These are phyloP conservation scores for Cabera pusaria DNA, from an alignment of 2,888 invertebrate species.

Conservation along the genomic window DNA sequence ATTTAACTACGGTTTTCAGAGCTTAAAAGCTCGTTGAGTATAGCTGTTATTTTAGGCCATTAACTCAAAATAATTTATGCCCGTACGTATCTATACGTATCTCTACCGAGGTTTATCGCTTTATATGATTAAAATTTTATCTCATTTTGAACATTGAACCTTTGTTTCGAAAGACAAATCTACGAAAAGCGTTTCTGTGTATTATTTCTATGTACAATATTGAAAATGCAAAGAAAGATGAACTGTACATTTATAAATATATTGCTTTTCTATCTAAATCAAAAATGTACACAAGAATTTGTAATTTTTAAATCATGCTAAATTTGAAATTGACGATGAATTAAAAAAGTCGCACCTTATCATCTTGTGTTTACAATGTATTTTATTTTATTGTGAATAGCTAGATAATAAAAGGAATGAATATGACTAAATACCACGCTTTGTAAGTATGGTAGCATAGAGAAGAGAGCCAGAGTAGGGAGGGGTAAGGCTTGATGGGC, in stretches of 20 bases:
- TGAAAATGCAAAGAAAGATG: no score
- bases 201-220: constrained; percentile 3
- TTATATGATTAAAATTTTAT: constrained; percentile 1
- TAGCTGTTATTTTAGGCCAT: constrained; percentile 13
- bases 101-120: background rate
- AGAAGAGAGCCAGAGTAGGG: constrained; percentile 48
- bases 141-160: no score
- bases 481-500: constrained; percentile 50
- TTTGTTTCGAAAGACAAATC: no score
- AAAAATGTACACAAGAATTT: no score
- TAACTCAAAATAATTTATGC: constrained; percentile 5
- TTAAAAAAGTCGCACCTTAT: constrained; percentile 51
- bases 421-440: constrained; percentile 42
- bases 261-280: constrained; percentile 1
- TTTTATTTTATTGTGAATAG: constrained; percentile 37
- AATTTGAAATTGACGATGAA: constrained; percentile 42
- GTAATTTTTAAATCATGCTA: no score
- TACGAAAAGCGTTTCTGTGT: constrained; percentile 1
- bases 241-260: no score
- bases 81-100: no score
- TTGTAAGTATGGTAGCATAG: constrained; percentile 53
- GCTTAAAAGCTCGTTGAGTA: constrained; percentile 10
- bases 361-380: constrained; percentile 55
- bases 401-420: constrained; percentile 35
- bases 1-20: constrained; percentile 10